A percentile compares a stretch with the other conserved stretches of the same genome.
Evolutionary conservation across 37 sponge, comb jelly and placozoan species (phyloP).

Genomic region (Theonella swinhoei): DNA sequence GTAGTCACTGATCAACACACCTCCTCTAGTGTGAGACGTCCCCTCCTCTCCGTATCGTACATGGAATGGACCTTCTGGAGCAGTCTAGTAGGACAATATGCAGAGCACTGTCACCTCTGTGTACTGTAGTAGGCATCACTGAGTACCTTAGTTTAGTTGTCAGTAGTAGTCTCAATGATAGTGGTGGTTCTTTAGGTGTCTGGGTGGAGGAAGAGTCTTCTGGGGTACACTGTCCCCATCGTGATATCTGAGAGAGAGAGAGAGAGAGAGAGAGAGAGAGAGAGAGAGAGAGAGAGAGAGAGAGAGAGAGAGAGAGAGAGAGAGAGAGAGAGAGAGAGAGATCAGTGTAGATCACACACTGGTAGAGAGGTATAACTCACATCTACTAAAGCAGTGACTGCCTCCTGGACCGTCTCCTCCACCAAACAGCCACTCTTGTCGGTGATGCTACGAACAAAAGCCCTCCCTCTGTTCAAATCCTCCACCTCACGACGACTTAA

Average conservation of each 20-base stretch:
- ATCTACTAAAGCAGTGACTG: slow-evolving; percentile 4
- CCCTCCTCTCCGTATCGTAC: slow-evolving; percentile 52
- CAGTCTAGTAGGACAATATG: slow-evolving; percentile 28
- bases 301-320: too few relatives aligned
- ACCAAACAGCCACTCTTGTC: slow-evolving; percentile 29
- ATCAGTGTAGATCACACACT: too few relatives aligned
- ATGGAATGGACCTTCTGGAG: slow-evolving; percentile 44
- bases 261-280: too few relatives aligned
- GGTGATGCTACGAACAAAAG: slow-evolving; percentile 54
- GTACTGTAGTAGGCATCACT: not conserved
- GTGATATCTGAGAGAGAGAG: not conserved
- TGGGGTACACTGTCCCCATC: slow-evolving; percentile 2
- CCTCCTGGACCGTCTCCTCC: slow-evolving; percentile 2
- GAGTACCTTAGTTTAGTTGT: not conserved
- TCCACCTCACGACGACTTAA: slow-evolving; percentile 58
- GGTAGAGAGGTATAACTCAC: too few relatives aligned
- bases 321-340: too few relatives aligned
- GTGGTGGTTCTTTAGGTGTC: too few relatives aligned
- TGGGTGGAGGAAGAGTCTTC: too few relatives aligned
- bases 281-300: too few relatives aligned
- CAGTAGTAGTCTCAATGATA: too few relatives aligned
- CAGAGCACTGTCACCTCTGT: too few relatives aligned
- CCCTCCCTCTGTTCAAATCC: slow-evolving; percentile 82
- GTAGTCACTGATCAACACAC: too few relatives aligned
- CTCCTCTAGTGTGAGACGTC: slow-evolving; percentile 12